Conservation (phyloP, 2,888 invertebrate species). For the Theodoxus fluviatilis region DNA sequence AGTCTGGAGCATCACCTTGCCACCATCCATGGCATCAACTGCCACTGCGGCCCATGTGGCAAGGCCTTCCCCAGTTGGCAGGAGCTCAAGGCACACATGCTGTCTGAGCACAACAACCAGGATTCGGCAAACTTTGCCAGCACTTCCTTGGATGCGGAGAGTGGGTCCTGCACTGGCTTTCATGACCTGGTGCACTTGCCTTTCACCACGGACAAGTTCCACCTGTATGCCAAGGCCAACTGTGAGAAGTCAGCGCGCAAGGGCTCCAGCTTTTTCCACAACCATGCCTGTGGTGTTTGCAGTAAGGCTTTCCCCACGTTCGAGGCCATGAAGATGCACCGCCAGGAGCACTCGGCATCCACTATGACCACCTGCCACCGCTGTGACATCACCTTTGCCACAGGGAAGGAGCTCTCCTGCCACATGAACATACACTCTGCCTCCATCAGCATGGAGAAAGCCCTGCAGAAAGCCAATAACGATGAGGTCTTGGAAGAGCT, state of each 20-base stretch:
- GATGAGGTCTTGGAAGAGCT: conserved; percentile 35
- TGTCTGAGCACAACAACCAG: conserved; percentile 69
- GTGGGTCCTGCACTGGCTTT: conserved; percentile 46
- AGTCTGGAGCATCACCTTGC: background rate
- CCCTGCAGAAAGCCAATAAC: conserved; percentile 66
- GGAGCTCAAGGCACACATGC: conserved; percentile 76
- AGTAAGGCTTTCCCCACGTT: conserved; percentile 63
- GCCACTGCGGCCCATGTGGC: conserved; percentile 76
- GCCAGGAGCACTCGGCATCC: conserved; percentile 51
- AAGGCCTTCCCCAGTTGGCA: conserved; percentile 77
- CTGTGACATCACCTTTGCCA: conserved; percentile 73
- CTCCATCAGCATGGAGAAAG: conserved; percentile 47
- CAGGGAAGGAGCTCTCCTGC: conserved; percentile 51
- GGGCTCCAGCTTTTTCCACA: conserved; percentile 55
- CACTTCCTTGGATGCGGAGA: background rate
- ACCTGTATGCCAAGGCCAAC: conserved; percentile 78
- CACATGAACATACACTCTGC: conserved; percentile 59
- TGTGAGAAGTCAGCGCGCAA: conserved; percentile 72
- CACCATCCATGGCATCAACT: background rate
- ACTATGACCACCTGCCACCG: conserved; percentile 54
- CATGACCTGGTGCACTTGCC: conserved; percentile 77
- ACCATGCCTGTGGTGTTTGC: conserved; percentile 61
- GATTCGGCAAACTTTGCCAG: background rate
- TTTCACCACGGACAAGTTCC: conserved; percentile 81
- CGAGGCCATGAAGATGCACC: conserved; percentile 60